Base-by-base conservation (phyloP, 1,140 invertebrate species). In the Spodoptera frugiperda region DNA sequence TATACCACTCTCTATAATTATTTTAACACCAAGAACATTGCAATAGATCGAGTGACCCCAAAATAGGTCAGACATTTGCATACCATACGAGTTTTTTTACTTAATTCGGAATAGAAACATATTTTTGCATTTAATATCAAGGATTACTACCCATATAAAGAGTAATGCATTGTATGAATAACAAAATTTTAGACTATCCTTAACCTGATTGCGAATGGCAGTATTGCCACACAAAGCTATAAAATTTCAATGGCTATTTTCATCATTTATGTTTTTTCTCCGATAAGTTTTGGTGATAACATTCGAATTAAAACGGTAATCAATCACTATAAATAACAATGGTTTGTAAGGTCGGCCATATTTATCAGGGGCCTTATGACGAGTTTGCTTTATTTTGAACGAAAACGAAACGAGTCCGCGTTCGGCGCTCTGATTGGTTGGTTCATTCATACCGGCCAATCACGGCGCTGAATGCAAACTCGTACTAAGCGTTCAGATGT, bases 271-370 rank as follows among this genome's bases (percentile, higher is more conserved):
- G 17, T 14, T 21, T 57, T 25, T 12, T 57, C 10, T 57, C 54
- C 54, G 17, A 21, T 21, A 14, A 11, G 54, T 21, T n/a, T 21
- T 6, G 12, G 54, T 25, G 12, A 57, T 30, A 57, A 30, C 17
- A 57, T 25, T 57, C 19, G 12, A 25, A 57, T 57, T 25, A 57
- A 57, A 57, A 57, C 54, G 21, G 11, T 11, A 30, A 57, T 57
- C 54, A 57, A 57, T 57, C 54, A 25, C 54, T 17, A 17, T 53
- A 10, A 17, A 53, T 53, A 17, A 17, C 51, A 15, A 53, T 10
- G 17, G 6, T 53, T 19, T 15, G 4, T 19, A 53, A 17, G 51
- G 51, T 51, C 49, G 4, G 49, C 12, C 8, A 15, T 14, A 15
- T 51, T 51, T 51, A 51, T 25, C 25, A n/a, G n/a, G n/a, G n/a